Percentiles rank a stretch among this genome's conserved stretches.
Evolutionary conservation across 2,797 vertebrate species (phyloP).

Genomic region (Bryconaethiops microstoma): DNA sequence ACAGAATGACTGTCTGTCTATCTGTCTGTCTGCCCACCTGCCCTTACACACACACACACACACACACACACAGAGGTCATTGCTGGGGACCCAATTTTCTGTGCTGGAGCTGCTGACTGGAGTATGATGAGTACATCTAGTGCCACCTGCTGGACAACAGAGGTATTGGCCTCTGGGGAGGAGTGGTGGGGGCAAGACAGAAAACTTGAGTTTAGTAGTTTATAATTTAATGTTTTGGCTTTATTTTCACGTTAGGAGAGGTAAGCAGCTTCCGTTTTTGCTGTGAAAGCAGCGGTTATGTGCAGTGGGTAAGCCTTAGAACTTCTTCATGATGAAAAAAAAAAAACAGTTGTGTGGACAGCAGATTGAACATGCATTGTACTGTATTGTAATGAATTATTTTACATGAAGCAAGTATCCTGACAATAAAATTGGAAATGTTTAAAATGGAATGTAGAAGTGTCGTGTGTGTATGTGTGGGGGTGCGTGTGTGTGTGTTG

Average conservation of each 20-base stretch:
- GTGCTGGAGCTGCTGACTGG: conserved; percentile 72
- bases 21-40: conserved; percentile 44
- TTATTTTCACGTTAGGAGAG: conserved; percentile 73
- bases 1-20: conserved; percentile 67
- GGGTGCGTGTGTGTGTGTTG: not conserved
- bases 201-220: conserved; percentile 77
- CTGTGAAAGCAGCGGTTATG: conserved; percentile 80
- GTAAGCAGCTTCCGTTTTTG: conserved; percentile 75
- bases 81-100: conserved; percentile 68
- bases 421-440: conserved; percentile 93
- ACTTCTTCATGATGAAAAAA: conserved; percentile 77
- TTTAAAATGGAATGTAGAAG: conserved; percentile 61
- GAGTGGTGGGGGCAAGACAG: conserved; percentile 76
- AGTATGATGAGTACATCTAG: conserved; percentile 70
- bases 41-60: conserved; percentile 38
- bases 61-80: conserved; percentile 60
- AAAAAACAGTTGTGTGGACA: conserved; percentile 75
- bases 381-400: conserved; percentile 99
- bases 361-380: conserved; percentile 94
- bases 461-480: not conserved
- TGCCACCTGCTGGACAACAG: conserved; percentile 64
- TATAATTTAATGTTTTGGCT: conserved; percentile 81
- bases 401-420: conserved; percentile 99
- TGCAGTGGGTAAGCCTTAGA: conserved; percentile 90
- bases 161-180: conserved; percentile 67